phyloP scores from a whole-genome alignment of 1,140 invertebrate genomes.

The Plodia interpunctella region DNA sequence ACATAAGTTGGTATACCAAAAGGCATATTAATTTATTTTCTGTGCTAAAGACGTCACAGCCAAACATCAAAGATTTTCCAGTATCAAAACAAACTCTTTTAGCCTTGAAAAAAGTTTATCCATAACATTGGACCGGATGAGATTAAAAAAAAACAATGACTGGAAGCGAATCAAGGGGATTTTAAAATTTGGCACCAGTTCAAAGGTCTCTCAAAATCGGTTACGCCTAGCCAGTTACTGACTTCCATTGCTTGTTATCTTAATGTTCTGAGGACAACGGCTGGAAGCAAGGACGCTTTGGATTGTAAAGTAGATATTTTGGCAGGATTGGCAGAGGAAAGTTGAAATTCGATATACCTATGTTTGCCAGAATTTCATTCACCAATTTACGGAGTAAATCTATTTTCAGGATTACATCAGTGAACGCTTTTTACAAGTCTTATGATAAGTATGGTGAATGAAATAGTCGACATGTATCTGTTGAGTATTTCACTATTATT shows the following conservation, averaged over 20 bases:
- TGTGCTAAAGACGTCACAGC: too few species aligned
- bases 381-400: neutral
- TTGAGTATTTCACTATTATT: too few species aligned
- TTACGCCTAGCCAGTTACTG: constrained; percentile 23
- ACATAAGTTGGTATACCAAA: neutral
- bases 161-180: constrained; percentile 32
- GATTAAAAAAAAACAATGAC: constrained; percentile 18
- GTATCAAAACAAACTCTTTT: neutral
- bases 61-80: neutral
- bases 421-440: constrained; percentile 8
- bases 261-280: neutral
- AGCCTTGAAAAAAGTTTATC: constrained; percentile 2
- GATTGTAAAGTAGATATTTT: neutral
- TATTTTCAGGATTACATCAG: neutral
- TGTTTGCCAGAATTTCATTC: neutral
- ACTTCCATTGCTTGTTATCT: neutral
- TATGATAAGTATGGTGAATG: too few species aligned
- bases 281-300: neutral
- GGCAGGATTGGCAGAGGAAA: neutral
- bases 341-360: neutral
- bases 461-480: too few species aligned
- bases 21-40: too few species aligned
- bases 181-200: constrained; percentile 33
- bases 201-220: constrained; percentile 37
- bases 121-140: constrained; percentile 11